These are phyloP conservation scores for Odontamblyopus rebecca DNA, from an alignment of 2,797 vertebrate species.

Conservation along the genomic window DNA sequence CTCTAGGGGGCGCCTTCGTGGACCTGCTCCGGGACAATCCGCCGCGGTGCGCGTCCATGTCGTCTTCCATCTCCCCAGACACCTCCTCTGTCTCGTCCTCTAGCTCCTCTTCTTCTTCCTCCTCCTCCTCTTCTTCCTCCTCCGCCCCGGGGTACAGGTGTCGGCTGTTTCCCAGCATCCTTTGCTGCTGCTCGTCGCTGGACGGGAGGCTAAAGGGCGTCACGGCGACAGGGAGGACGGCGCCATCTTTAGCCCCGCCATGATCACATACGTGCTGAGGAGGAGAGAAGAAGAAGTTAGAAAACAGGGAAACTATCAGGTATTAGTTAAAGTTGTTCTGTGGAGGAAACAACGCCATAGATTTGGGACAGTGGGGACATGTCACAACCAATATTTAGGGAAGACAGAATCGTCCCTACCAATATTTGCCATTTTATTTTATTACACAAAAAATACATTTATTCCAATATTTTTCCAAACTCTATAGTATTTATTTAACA, in stretches of 20 bases:
- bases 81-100: constrained; percentile 77
- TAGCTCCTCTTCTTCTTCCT: constrained; percentile 85
- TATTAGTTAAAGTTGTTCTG: too few species aligned
- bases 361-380: too few species aligned
- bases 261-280: constrained; percentile 69
- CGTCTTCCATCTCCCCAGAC: constrained; percentile 72
- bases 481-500: too few species aligned
- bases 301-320: background rate
- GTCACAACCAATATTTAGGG: too few species aligned
- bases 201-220: constrained; percentile 90
- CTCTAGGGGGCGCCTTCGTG: constrained; percentile 58
- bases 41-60: constrained; percentile 68
- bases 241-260: constrained; percentile 80
- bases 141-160: constrained; percentile 87
- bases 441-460: too few species aligned
- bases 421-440: too few species aligned
- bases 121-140: constrained; percentile 88
- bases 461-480: too few species aligned
- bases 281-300: constrained; percentile 20
- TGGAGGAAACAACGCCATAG: too few species aligned
- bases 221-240: constrained; percentile 79
- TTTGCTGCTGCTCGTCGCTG: constrained; percentile 91
- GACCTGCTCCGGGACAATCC: constrained; percentile 60
- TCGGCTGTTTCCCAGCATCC: constrained; percentile 84
- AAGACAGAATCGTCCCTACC: too few species aligned